Conservation (phyloP, 2,888 invertebrate genomes). For the Griposia aprilina region DNA sequence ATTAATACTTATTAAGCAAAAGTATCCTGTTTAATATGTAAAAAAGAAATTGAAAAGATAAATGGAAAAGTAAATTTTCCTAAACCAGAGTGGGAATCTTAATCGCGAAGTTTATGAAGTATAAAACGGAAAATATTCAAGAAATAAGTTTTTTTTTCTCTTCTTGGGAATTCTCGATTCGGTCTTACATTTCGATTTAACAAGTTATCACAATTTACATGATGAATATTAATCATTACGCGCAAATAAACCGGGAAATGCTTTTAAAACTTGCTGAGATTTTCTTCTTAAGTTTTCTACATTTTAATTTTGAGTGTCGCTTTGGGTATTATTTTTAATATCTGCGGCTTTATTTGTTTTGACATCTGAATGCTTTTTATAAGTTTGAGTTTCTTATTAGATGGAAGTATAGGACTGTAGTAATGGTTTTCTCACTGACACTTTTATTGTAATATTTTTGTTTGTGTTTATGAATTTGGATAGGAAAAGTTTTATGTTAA, state of each 20-base stretch:
- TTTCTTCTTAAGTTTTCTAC: constrained; percentile 67
- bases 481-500: not conserved
- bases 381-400: constrained; percentile 27
- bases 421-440: not conserved
- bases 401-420: not conserved
- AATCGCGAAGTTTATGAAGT: constrained; percentile 75
- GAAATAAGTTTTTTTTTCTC: constrained; percentile 67
- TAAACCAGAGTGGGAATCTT: constrained; percentile 74
- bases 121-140: constrained; percentile 73
- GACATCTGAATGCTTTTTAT: constrained; percentile 55
- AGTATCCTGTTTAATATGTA: constrained; percentile 72
- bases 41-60: constrained; percentile 74
- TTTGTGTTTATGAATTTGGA: not conserved
- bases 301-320: constrained; percentile 72
- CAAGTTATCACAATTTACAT: constrained; percentile 87
- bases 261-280: constrained; percentile 75
- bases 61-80: constrained; percentile 78
- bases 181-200: constrained; percentile 80
- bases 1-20: constrained; percentile 70
- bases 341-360: constrained; percentile 60
- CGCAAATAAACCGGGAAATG: constrained; percentile 81
- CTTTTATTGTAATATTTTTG: not conserved
- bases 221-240: constrained; percentile 83
- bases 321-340: constrained; percentile 59
- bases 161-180: constrained; percentile 67